These are phyloP conservation scores for Crocallis elinguaria DNA, from an alignment of 2,888 invertebrate genomes.

Conservation along the genomic window DNA sequence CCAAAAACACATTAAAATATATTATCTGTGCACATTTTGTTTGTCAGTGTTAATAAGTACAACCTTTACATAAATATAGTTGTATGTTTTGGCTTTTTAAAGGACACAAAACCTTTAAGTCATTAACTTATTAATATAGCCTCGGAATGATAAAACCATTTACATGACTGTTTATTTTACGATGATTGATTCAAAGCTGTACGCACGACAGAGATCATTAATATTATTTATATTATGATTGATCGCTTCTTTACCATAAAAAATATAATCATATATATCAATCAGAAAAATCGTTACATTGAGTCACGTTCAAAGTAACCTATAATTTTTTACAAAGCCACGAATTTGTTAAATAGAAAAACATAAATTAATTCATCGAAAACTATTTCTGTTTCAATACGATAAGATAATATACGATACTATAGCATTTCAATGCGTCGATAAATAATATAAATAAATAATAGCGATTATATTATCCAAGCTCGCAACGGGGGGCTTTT, in stretches of 20 bases:
- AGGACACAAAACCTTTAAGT: background rate
- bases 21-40: too few species aligned
- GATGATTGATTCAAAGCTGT: slow-evolving; percentile 69
- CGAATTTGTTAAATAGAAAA: slow-evolving; percentile 37
- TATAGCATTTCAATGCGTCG: slow-evolving; percentile 42
- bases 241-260: slow-evolving; percentile 58
- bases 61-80: too few species aligned
- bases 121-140: background rate
- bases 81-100: too few species aligned
- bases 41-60: too few species aligned
- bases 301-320: slow-evolving; percentile 52
- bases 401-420: slow-evolving; percentile 7
- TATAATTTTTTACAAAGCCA: slow-evolving; percentile 42
- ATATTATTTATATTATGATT: slow-evolving; percentile 71
- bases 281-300: slow-evolving; percentile 16
- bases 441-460: slow-evolving; percentile 68
- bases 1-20: too few species aligned
- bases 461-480: slow-evolving; percentile 68
- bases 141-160: slow-evolving; percentile 18
- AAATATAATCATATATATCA: slow-evolving; percentile 32
- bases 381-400: slow-evolving; percentile 36
- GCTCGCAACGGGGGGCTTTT: slow-evolving; percentile 67
- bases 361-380: slow-evolving; percentile 43
- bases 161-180: slow-evolving; percentile 49
- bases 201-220: slow-evolving; percentile 68